phyloP scores from a whole-genome alignment of 1,140 invertebrate species.

The Achatina immaculata region DNA sequence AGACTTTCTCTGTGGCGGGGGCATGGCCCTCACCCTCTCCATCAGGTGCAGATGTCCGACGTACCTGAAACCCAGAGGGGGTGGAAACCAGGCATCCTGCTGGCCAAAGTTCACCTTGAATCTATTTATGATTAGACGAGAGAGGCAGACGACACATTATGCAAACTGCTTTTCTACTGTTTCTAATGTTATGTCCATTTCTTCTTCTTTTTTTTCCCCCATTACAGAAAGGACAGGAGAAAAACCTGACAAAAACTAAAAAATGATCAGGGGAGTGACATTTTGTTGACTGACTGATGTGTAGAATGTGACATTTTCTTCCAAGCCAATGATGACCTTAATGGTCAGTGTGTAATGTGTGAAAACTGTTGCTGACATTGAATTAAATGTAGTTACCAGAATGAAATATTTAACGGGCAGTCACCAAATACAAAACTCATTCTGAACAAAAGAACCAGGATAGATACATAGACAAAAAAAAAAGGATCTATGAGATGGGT shows the following conservation, averaged over 20 bases:
- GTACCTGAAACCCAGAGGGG: conserved; percentile 74
- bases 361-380: too few species aligned
- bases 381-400: too few species aligned
- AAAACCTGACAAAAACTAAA: not conserved
- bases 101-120: conserved; percentile 90
- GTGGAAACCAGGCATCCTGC: conserved; percentile 73
- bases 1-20: conserved; percentile 78
- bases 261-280: not conserved
- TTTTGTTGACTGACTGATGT: too few species aligned
- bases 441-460: too few species aligned
- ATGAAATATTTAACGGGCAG: too few species aligned
- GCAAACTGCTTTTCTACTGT: conserved; percentile 21
- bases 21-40: conserved; percentile 78
- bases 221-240: not conserved
- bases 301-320: too few species aligned
- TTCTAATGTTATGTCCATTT: conserved; percentile 1
- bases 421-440: too few species aligned
- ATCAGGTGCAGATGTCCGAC: conserved; percentile 77
- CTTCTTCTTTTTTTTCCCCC: too few species aligned
- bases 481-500: too few species aligned
- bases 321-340: too few species aligned
- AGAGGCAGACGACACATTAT: conserved; percentile 35
- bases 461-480: too few species aligned
- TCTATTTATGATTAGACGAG: conserved; percentile 61
- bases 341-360: too few species aligned